Evolutionary conservation across 1,140 invertebrate genomes (phyloP), one percentile per base, ranked within the genome.

Genomic region (Berghia stephanieae): DNA sequence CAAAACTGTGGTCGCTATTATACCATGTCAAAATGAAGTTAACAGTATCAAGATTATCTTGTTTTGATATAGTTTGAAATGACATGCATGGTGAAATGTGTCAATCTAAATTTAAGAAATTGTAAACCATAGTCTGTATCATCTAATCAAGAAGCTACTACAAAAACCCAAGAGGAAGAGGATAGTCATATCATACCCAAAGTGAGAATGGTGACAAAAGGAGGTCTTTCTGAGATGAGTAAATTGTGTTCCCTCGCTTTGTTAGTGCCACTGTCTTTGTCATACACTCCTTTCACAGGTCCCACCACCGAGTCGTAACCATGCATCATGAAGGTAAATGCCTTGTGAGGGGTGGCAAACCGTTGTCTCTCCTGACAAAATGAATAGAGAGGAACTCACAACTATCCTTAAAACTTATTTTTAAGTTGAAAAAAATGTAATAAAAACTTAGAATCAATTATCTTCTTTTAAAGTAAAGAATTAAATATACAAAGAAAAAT

Each of bases 171-270:
- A 46, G 4, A 72, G 6, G 40, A 10, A 46, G 5, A 70, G 24
- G 43, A 36, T 2, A 69, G 16, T 36, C 18, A 36, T 8, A 55
- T n/a, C 79, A 83, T 86, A 92, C 92, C 91, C 46, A 98, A 90
- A 18, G 96, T 95, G 8, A 97, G 88, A 84, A 98, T 96, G 6
- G 96, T 96, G 16, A 97, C 96, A 89, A 94, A 97, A 75, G 96
- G 94, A 36, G 96, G 96, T 55, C 96, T 90, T 85, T 95, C 94
- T 3, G 94, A 92, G 0, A 94, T 93, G 68, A 98, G 90, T 67
- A 98, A 91, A 2, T 94, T 94, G 87, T 97, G 95, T 38, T 95
- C 96, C 55, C 96, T 91, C 0, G 95, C 92, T 86, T 94, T 94
- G 79, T 83, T 93, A 89, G 80, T 91, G 80, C 80, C 90, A 89